A percentile compares a stretch with the other conserved stretches of the same genome.
Evolutionary conservation across 2,888 invertebrate genomes (phyloP).

Genomic region (Megalurothrips usitatus): DNA sequence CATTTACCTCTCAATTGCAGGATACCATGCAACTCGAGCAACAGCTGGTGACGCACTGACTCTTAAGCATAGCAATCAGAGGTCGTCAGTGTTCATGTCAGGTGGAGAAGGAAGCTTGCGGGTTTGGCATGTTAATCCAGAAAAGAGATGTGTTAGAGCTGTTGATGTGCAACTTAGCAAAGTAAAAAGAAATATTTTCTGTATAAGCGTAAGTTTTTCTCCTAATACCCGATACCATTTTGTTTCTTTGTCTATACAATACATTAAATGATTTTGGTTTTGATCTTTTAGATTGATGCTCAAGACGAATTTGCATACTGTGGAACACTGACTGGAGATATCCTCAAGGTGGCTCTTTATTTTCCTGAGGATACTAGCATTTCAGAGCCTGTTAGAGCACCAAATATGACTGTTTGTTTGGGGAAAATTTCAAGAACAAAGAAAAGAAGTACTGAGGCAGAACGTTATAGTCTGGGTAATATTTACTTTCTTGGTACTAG

Average conservation of each 20-base stretch:
- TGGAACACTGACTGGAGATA: constrained; percentile 79
- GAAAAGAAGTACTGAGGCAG: constrained; percentile 51
- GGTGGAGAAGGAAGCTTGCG: constrained; percentile 69
- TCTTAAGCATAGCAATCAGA: constrained; percentile 52
- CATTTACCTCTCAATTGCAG: constrained; percentile 39
- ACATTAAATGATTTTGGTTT: neutral
- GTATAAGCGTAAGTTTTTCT: constrained; percentile 53
- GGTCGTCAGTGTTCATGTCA: constrained; percentile 64
- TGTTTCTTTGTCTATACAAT: neutral
- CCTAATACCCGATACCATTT: too few species aligned
- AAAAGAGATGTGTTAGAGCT: constrained; percentile 63
- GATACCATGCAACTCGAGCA: constrained; percentile 56
- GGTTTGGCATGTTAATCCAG: constrained; percentile 68
- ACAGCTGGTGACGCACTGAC: constrained; percentile 67
- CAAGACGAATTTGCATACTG: constrained; percentile 73
- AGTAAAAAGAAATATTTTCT: constrained; percentile 69
- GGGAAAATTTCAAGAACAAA: constrained; percentile 56
- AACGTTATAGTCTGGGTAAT: constrained; percentile 57
- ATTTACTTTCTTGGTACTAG: neutral
- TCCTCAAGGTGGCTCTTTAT: constrained; percentile 49
- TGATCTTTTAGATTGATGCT: constrained; percentile 51
- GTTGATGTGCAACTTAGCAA: constrained; percentile 74
- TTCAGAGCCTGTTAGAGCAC: constrained; percentile 52
- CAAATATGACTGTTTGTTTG: constrained; percentile 60
- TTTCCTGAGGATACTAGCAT: constrained; percentile 43